Conservation (phyloP, 2,797 vertebrate genomes). For the Hylomyscus alleni region DNA sequence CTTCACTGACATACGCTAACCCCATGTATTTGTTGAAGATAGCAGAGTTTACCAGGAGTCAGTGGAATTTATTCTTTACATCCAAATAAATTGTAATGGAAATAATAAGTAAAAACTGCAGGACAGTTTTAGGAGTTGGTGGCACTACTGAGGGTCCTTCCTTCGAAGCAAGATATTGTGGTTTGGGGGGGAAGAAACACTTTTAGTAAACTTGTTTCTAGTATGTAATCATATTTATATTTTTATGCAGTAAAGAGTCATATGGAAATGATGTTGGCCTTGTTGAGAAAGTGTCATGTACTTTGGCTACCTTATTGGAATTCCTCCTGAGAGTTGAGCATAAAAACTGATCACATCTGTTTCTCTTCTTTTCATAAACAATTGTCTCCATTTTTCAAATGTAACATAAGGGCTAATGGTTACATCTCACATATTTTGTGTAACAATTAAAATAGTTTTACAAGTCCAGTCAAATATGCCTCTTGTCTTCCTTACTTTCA, state of each 20-base stretch:
- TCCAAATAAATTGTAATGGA: constrained; percentile 52
- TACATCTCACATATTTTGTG: constrained; percentile 70
- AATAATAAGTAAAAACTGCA: constrained; percentile 73
- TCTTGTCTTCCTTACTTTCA: constrained; percentile 28
- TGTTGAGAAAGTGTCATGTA: neutral
- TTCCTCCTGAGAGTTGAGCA: constrained; percentile 63
- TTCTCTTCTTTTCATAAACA: neutral
- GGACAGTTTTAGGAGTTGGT: constrained; percentile 78
- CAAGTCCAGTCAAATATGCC: constrained; percentile 43
- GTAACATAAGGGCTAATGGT: constrained; percentile 74
- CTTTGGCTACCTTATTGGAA: constrained; percentile 60
- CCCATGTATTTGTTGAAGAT: constrained; percentile 9
- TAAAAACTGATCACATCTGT: constrained; percentile 51
- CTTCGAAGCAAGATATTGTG: constrained; percentile 53
- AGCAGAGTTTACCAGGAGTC: neutral
- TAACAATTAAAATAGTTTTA: constrained; percentile 82
- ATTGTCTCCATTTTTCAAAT: constrained; percentile 65
- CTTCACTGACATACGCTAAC: constrained; percentile 54
- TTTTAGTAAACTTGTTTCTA: constrained; percentile 66
- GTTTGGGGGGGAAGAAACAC: constrained; percentile 30
- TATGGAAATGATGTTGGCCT: neutral
- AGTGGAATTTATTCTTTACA: constrained; percentile 73
- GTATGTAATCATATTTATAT: constrained; percentile 73
- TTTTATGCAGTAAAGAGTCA: constrained; percentile 57
- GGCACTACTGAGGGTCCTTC: neutral